A percentile compares a stretch with the other conserved stretches of the same genome.
Evolutionary conservation across 2,888 invertebrate species (phyloP).

Genomic region (Lasioglossum oenotherae): DNA sequence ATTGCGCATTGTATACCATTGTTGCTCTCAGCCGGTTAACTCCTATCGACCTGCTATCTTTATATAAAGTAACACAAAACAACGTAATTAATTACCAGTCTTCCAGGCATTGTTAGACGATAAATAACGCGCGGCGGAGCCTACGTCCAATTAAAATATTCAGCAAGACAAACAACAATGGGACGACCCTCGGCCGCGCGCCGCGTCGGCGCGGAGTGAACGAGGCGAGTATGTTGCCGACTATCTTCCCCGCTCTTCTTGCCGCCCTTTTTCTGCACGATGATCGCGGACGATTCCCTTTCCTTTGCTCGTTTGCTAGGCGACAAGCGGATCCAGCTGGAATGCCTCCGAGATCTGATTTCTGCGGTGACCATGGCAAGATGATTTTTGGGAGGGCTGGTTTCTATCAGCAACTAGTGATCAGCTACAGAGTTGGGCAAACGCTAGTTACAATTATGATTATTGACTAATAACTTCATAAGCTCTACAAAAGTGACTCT

Average conservation of each 20-base stretch:
- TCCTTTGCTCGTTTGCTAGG: neutral
- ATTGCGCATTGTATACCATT: constrained; percentile 83
- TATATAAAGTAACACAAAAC: constrained; percentile 84
- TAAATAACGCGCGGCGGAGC: constrained; percentile 80
- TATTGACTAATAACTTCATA: too few species aligned
- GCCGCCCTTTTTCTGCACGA: constrained; percentile 46
- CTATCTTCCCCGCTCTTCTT: constrained; percentile 45
- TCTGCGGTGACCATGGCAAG: neutral
- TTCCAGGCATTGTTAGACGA: constrained; percentile 83
- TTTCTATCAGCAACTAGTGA: too few species aligned
- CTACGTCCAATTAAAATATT: constrained; percentile 84
- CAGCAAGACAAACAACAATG: constrained; percentile 84
- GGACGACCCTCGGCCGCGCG: constrained; percentile 68
- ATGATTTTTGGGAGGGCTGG: neutral
- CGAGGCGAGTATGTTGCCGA: constrained; percentile 19
- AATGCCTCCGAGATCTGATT: neutral
- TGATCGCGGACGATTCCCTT: constrained; percentile 50
- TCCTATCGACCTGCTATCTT: constrained; percentile 83
- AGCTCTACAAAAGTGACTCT: too few species aligned
- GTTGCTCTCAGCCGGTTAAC: constrained; percentile 79
- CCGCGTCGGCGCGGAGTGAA: constrained; percentile 38
- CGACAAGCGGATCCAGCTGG: neutral
- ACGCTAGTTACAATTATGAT: too few species aligned
- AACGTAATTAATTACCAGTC: constrained; percentile 84
- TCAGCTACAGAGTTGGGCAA: too few species aligned